These are phyloP conservation scores for Emydura subglobosa DNA, from an alignment of 2,113 vertebrate species.

Conservation along the genomic window DNA sequence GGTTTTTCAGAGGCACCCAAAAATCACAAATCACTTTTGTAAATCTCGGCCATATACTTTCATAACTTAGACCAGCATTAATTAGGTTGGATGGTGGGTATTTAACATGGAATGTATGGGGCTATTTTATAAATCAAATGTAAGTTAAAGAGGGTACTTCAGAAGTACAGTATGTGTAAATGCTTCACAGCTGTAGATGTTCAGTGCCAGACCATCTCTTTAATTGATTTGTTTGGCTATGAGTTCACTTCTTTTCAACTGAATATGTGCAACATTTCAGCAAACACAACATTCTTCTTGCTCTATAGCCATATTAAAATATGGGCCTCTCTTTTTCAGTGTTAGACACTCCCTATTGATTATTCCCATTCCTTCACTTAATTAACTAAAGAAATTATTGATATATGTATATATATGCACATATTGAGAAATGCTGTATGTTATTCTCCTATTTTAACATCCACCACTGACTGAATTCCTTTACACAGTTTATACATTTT, in stretches of 20 bases:
- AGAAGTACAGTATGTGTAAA: neutral
- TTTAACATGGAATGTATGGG: neutral
- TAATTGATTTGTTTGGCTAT: neutral
- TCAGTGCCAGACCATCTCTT: neutral
- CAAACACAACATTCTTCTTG: neutral
- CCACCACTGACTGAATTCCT: constrained; percentile 52
- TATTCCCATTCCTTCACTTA: neutral
- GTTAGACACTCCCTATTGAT: neutral
- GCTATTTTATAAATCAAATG: neutral
- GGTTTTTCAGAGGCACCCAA: neutral
- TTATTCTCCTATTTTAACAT: neutral
- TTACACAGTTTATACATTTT: constrained; percentile 38
- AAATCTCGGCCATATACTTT: neutral
- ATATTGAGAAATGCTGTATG: neutral
- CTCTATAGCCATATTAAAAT: neutral
- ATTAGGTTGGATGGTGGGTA: neutral
- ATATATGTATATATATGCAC: neutral
- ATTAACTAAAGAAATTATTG: neutral
- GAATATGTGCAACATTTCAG: neutral
- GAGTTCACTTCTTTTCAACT: neutral
- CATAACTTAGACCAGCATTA: neutral
- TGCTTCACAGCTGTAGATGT: neutral
- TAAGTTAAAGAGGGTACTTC: neutral
- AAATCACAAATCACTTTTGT: neutral
- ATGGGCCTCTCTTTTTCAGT: neutral